Evolutionary conservation across 2,888 invertebrate species (phyloP).

Genomic region (Sinopyrophorus schimmeli): DNA sequence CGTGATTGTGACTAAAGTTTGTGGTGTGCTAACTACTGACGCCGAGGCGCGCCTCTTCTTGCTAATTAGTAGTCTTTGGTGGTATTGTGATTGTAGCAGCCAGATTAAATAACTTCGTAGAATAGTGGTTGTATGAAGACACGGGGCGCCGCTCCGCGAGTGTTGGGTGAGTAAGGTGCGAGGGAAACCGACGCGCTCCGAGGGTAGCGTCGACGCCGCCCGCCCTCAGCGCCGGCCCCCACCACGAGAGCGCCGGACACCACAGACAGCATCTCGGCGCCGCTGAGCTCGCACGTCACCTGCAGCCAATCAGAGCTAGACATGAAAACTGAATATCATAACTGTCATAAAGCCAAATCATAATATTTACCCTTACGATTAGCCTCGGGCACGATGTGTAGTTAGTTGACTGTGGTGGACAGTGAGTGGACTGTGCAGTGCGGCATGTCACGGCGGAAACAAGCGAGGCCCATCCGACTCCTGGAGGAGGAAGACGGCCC

Average conservation of each 20-base stretch:
- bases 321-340: constrained; percentile 38
- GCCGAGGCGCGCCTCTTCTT: constrained; percentile 18
- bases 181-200: constrained; percentile 49
- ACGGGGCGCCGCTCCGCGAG: constrained; percentile 40
- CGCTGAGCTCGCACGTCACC: constrained; percentile 52
- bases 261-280: constrained; percentile 56
- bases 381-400: constrained; percentile 34
- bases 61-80: constrained; percentile 30
- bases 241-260: constrained; percentile 50
- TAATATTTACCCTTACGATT: constrained; percentile 29
- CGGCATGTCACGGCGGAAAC: constrained; percentile 61
- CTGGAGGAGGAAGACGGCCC: constrained; percentile 57
- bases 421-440: constrained; percentile 38
- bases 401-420: constrained; percentile 41
- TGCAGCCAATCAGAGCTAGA: constrained; percentile 48
- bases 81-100: constrained; percentile 35
- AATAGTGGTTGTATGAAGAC: constrained; percentile 33
- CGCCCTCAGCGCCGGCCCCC: constrained; percentile 46
- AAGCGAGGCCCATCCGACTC: constrained; percentile 59
- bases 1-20: constrained; percentile 17
- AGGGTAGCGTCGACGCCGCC: constrained; percentile 55
- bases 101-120: constrained; percentile 33
- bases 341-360: constrained; percentile 36
- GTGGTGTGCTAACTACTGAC: constrained; percentile 21
- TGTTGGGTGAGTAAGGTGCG: constrained; percentile 39